Conservation (phyloP, 1,140 invertebrate species). For the Orussus abietinus region DNA sequence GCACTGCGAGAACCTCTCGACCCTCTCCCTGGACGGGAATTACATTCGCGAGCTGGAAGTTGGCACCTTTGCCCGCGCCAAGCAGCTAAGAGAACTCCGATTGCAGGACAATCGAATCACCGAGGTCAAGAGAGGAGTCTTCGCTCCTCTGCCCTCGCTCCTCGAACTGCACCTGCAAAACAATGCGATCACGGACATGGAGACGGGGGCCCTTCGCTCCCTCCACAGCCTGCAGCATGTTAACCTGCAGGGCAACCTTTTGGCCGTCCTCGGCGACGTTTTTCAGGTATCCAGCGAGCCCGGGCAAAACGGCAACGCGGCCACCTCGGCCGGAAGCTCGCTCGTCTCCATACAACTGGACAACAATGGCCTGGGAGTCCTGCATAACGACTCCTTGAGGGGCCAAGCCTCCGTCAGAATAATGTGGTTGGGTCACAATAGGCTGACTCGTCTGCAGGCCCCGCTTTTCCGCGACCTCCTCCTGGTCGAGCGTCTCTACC, state of each 20-base stretch:
- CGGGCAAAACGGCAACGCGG: conserved; percentile 20
- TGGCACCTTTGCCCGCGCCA: conserved; percentile 72
- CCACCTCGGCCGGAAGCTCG: conserved; percentile 54
- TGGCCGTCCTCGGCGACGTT: conserved; percentile 75
- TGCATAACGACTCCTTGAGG: conserved; percentile 75
- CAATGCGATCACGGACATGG: conserved; percentile 77
- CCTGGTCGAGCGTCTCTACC: conserved; percentile 71
- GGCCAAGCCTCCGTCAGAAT: conserved; percentile 78
- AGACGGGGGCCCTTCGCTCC: conserved; percentile 76
- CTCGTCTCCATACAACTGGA: conserved; percentile 83
- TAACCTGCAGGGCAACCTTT: conserved; percentile 78
- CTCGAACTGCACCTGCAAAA: conserved; percentile 84
- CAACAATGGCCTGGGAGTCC: conserved; percentile 70
- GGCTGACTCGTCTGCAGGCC: conserved; percentile 66
- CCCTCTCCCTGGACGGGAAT: conserved; percentile 88
- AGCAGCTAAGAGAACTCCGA: conserved; percentile 74
- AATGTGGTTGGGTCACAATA: conserved; percentile 82
- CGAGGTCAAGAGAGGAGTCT: conserved; percentile 72
- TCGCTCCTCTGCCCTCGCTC: conserved; percentile 73
- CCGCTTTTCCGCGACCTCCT: conserved; percentile 72
- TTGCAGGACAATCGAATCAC: conserved; percentile 80
- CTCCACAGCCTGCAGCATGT: conserved; percentile 82
- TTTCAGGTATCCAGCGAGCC: conserved; percentile 58
- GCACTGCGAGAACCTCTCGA: conserved; percentile 69
- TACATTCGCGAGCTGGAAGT: conserved; percentile 75